A percentile compares a stretch with the other conserved stretches of the same genome.
These are phyloP conservation scores for Protonemura montana DNA, from an alignment of 2,888 invertebrate genomes.

Conservation along the genomic window DNA sequence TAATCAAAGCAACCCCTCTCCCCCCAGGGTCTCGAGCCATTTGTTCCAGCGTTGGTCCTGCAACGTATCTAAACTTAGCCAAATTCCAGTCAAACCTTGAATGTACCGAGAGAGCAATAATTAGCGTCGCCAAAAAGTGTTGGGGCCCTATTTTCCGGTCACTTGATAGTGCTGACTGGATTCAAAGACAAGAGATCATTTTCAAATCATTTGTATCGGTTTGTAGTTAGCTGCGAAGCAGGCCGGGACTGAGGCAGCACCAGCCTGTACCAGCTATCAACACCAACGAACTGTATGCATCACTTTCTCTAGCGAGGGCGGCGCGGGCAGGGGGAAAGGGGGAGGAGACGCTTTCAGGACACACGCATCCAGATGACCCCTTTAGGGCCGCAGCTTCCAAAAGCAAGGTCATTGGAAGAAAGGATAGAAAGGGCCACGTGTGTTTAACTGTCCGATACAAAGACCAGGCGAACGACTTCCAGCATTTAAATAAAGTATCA, in stretches of 20 bases:
- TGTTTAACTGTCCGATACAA: background rate
- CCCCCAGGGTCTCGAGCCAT: too few relatives aligned
- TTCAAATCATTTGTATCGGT: too few relatives aligned
- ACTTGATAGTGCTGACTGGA: too few relatives aligned
- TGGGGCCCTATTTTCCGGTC: too few relatives aligned
- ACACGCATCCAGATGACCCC: slow-evolving; percentile 7
- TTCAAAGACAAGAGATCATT: too few relatives aligned
- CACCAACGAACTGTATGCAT: background rate
- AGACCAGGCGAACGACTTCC: background rate
- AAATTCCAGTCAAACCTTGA: too few relatives aligned
- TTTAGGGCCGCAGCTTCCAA: background rate
- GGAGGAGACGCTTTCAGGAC: background rate
- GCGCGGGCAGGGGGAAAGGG: background rate
- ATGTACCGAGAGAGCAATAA: too few relatives aligned
- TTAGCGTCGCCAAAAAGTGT: too few relatives aligned
- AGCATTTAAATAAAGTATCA: background rate
- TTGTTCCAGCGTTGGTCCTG: too few relatives aligned
- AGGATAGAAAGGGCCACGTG: background rate
- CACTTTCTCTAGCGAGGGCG: background rate
- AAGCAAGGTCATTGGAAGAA: slow-evolving; percentile 4
- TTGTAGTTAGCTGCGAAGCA: too few relatives aligned
- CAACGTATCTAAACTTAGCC: too few relatives aligned
- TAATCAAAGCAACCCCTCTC: too few relatives aligned
- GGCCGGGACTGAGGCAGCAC: background rate
- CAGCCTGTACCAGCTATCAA: background rate